These are phyloP conservation scores for Macroglossus sobrinus DNA, from an alignment of 2,113 vertebrate species.

Conservation along the genomic window DNA sequence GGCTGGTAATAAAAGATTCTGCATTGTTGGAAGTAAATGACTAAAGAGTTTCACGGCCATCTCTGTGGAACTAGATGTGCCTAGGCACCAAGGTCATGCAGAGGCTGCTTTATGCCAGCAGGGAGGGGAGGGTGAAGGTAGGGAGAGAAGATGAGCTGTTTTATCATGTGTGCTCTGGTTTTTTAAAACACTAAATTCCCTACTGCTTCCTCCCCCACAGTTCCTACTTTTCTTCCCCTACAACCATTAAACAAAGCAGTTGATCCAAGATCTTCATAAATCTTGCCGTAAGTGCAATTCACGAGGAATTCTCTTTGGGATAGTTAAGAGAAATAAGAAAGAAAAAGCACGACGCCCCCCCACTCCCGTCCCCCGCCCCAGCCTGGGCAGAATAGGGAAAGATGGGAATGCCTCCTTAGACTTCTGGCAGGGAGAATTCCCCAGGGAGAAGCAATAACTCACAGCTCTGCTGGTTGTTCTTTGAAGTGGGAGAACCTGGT, in stretches of 20 bases:
- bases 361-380: background rate
- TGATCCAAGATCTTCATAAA: background rate
- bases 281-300: background rate
- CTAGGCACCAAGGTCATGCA: background rate
- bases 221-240: background rate
- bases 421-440: background rate
- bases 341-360: background rate
- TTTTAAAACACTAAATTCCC: background rate
- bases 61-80: background rate
- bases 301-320: background rate
- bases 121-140: background rate
- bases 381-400: background rate
- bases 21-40: background rate
- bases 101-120: background rate
- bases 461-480: background rate
- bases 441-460: background rate
- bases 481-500: conserved; percentile 25
- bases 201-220: background rate
- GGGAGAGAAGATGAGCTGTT: background rate
- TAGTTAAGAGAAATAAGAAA: background rate
- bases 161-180: background rate
- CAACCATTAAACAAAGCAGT: background rate
- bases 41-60: background rate
- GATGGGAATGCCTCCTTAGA: background rate
- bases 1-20: conserved; percentile 25